A percentile compares a stretch with the other conserved stretches of the same genome.
Evolutionary conservation across 2,113 vertebrate genomes (phyloP).

Genomic region (Vimba vimba): DNA sequence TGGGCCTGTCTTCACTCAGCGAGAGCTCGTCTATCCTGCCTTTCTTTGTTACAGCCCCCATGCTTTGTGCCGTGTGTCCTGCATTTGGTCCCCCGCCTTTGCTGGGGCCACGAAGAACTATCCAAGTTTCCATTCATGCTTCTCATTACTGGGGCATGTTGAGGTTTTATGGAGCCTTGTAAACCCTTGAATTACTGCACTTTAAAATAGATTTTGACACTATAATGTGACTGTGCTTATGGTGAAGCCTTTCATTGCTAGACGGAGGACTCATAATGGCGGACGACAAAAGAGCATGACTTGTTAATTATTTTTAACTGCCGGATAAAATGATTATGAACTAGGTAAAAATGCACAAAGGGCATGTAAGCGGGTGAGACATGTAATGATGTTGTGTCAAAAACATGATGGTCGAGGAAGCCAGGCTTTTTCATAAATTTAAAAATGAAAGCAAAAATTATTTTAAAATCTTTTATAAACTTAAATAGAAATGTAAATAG

Average conservation of each 20-base stretch:
- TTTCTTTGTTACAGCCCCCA: conserved; percentile 17
- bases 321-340: conserved; percentile 78
- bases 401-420: conserved; percentile 38
- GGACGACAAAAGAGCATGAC: conserved; percentile 77
- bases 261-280: conserved; percentile 72
- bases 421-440: background rate
- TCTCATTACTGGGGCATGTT: conserved; percentile 76
- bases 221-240: conserved; percentile 74
- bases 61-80: conserved; percentile 28
- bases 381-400: conserved; percentile 56
- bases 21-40: background rate
- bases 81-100: conserved; percentile 35
- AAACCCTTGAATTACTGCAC: conserved; percentile 82
- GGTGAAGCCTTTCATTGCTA: conserved; percentile 74
- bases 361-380: conserved; percentile 54
- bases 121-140: conserved; percentile 77
- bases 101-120: conserved; percentile 69
- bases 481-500: no score
- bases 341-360: conserved; percentile 72
- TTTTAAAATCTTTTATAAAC: background rate
- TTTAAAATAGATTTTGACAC: conserved; percentile 81
- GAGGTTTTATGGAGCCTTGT: conserved; percentile 80
- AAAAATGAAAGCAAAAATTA: background rate
- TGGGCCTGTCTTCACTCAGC: background rate
- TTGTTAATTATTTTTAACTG: conserved; percentile 83